Percentiles rank a stretch among this genome's conserved stretches.
Evolutionary conservation across 2,888 invertebrate species (phyloP).

Genomic region (Platycheirus albimanus): DNA sequence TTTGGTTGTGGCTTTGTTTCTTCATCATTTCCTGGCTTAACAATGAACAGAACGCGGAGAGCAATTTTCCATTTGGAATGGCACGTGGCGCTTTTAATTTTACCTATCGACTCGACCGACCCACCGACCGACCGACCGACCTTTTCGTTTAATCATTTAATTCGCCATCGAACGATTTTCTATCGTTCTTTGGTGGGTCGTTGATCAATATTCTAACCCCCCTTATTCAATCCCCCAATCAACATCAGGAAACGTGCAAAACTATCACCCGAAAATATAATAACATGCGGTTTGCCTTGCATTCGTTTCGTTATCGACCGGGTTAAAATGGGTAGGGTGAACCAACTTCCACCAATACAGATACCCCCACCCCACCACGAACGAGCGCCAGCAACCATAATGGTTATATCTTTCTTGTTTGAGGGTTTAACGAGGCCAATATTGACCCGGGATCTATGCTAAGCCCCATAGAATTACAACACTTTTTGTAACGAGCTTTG

Average conservation of each 20-base stretch:
- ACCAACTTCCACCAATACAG: background rate
- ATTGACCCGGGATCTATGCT: constrained; percentile 73
- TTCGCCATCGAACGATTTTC: constrained; percentile 63
- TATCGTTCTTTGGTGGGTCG: background rate
- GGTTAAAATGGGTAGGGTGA: constrained; percentile 20
- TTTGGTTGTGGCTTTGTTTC: constrained; percentile 22
- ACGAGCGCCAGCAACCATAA: constrained; percentile 24
- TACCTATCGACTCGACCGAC: constrained; percentile 56
- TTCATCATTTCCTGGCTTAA: constrained; percentile 41
- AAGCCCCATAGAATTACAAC: constrained; percentile 75
- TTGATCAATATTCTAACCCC: constrained; percentile 15
- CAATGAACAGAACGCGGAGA: constrained; percentile 33
- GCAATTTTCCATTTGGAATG: constrained; percentile 33
- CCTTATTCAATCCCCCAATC: background rate
- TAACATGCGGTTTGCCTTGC: constrained; percentile 57
- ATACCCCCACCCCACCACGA: too few species aligned
- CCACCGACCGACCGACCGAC: constrained; percentile 34
- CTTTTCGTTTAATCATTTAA: constrained; percentile 69
- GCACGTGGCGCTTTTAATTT: constrained; percentile 73
- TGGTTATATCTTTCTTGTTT: constrained; percentile 55
- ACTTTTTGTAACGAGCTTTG: constrained; percentile 50
- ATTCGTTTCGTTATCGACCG: constrained; percentile 38
- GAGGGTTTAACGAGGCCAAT: constrained; percentile 76
- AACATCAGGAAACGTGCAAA: constrained; percentile 56
- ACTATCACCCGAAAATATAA: constrained; percentile 66